These are phyloP conservation scores for Pelodiscus sinensis DNA, from an alignment of 2,113 vertebrate species.

Conservation along the genomic window DNA sequence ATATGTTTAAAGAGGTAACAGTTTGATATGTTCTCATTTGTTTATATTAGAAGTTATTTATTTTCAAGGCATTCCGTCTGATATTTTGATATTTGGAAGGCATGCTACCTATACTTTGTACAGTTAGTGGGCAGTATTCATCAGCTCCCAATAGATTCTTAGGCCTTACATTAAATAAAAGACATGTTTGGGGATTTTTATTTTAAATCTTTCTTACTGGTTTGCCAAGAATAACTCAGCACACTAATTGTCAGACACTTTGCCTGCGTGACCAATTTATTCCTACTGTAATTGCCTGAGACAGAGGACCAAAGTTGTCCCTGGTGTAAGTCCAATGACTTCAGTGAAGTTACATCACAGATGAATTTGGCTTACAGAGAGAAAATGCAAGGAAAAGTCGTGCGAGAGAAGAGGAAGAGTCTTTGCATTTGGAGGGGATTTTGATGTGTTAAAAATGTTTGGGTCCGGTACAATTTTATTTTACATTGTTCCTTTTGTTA, in stretches of 20 bases:
- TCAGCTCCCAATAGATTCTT: slow-evolving; percentile 83
- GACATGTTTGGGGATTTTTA: slow-evolving; percentile 77
- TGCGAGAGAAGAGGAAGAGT: slow-evolving; percentile 9
- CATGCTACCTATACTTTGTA: slow-evolving; percentile 88
- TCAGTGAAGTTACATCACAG: slow-evolving; percentile 72
- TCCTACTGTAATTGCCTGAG: slow-evolving; percentile 69
- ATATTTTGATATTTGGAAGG: slow-evolving; percentile 87
- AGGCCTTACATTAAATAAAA: slow-evolving; percentile 82
- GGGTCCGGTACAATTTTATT: slow-evolving; percentile 66
- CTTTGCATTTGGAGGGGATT: slow-evolving; percentile 38
- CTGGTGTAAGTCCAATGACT: slow-evolving; percentile 68
- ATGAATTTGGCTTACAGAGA: slow-evolving; percentile 60
- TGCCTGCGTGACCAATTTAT: slow-evolving; percentile 68
- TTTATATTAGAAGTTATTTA: slow-evolving; percentile 91
- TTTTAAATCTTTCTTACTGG: slow-evolving; percentile 72
- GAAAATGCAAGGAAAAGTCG: slow-evolving; percentile 59
- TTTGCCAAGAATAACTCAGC: slow-evolving; percentile 72
- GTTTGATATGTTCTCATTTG: slow-evolving; percentile 88
- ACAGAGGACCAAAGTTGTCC: slow-evolving; percentile 64
- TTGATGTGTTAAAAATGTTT: slow-evolving; percentile 57
- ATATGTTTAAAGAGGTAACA: slow-evolving; percentile 89
- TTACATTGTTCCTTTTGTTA: slow-evolving; percentile 70
- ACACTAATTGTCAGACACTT: slow-evolving; percentile 67
- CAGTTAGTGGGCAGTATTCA: slow-evolving; percentile 86
- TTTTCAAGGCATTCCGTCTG: slow-evolving; percentile 87